Conservation (phyloP, 2,888 invertebrate species). For the Dolichomitus sp. region DNA sequence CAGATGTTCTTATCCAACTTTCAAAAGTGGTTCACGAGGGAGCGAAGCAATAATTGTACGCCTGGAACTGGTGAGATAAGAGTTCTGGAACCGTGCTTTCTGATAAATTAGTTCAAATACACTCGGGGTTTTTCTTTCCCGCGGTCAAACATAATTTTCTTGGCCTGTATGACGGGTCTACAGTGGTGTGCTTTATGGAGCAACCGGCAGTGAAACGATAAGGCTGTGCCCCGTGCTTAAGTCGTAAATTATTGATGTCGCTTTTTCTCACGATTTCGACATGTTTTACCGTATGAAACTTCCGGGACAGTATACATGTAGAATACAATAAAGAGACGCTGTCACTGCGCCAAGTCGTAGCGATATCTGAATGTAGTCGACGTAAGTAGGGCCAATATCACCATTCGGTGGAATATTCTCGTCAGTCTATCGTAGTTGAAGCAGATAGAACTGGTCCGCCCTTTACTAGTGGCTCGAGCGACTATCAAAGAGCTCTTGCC, state of each 20-base stretch:
- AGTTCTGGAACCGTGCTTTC: background rate
- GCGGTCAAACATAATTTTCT: conserved; percentile 7
- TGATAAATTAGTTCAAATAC: background rate
- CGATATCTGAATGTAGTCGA: conserved; percentile 57
- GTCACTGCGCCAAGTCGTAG: conserved; percentile 39
- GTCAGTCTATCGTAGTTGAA: background rate
- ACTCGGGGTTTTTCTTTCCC: background rate
- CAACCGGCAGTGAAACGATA: conserved; percentile 71
- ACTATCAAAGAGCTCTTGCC: conserved; percentile 41
- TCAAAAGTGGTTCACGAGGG: background rate
- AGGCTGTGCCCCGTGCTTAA: conserved; percentile 63
- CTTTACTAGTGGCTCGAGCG: conserved; percentile 51
- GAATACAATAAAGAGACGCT: conserved; percentile 16
- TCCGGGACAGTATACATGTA: conserved; percentile 1
- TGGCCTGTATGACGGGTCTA: background rate
- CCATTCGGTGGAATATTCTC: conserved; percentile 6
- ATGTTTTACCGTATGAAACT: conserved; percentile 28
- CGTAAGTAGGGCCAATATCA: conserved; percentile 49
- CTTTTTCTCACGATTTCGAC: conserved; percentile 67
- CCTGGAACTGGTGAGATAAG: background rate
- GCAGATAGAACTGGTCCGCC: conserved; percentile 7
- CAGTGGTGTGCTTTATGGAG: too few relatives aligned
- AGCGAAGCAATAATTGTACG: background rate
- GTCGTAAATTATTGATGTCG: conserved; percentile 78
- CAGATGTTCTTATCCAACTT: background rate